A percentile compares a stretch with the other conserved stretches of the same genome.
These are phyloP conservation scores for Alca torda DNA, from an alignment of 2,797 vertebrate genomes.

Conservation along the genomic window DNA sequence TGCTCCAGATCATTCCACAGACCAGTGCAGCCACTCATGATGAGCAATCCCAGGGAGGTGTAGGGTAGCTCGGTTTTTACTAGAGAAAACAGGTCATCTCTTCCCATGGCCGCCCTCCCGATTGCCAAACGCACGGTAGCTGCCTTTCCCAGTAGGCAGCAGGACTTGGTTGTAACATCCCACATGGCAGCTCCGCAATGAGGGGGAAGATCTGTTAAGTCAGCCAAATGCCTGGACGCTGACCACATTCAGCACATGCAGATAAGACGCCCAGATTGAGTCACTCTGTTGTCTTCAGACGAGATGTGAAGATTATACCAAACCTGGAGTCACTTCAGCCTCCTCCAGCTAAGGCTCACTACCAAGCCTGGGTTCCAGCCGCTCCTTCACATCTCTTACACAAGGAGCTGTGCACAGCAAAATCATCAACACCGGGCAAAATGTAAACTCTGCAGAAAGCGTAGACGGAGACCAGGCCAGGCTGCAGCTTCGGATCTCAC, in stretches of 20 bases:
- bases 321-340: not conserved
- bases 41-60: not conserved
- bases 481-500: not conserved
- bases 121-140: not conserved
- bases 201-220: not conserved
- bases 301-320: not conserved
- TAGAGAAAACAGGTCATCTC: not conserved
- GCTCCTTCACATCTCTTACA: not conserved
- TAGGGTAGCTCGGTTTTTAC: fast-evolving
- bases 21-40: fast-evolving
- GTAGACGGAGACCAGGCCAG: fast-evolving
- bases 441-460: not conserved
- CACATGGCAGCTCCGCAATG: not conserved
- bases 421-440: not conserved
- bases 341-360: not conserved
- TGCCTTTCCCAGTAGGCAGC: not conserved
- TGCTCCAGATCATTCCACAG: not conserved
- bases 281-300: constrained; percentile 17
- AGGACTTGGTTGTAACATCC: not conserved
- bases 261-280: constrained; percentile 10
- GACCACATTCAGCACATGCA: not conserved
- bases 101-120: not conserved
- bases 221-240: constrained; percentile 27
- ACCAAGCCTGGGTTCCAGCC: not conserved
- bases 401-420: fast-evolving